phyloP scores from a whole-genome alignment of 2,888 invertebrate species.

The Dromius quadrimaculatus region DNA sequence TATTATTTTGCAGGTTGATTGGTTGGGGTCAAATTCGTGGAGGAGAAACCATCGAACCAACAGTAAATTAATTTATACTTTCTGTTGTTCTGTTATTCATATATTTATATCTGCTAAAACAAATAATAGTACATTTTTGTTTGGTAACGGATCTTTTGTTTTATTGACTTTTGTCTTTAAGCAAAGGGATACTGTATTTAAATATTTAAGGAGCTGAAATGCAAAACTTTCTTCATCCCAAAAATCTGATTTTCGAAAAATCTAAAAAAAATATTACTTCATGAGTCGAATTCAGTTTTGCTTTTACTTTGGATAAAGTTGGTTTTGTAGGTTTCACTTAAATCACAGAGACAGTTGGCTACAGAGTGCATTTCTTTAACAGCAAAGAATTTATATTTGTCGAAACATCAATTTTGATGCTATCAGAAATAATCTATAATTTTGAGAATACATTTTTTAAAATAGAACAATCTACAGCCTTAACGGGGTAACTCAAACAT shows the following conservation, averaged over 20 bases:
- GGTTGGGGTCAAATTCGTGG: slow-evolving; percentile 99
- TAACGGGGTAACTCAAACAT: too few relatives aligned
- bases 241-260: not conserved
- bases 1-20: slow-evolving; percentile 79
- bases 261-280: slow-evolving; percentile 2
- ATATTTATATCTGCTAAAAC: slow-evolving; percentile 1
- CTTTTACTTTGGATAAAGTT: too few relatives aligned
- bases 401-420: too few relatives aligned
- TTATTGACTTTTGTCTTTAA: not conserved
- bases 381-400: too few relatives aligned
- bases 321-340: too few relatives aligned
- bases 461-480: too few relatives aligned
- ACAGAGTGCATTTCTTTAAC: too few relatives aligned
- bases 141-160: slow-evolving; percentile 13
- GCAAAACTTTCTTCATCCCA: too few relatives aligned
- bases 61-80: slow-evolving; percentile 48
- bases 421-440: too few relatives aligned
- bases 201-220: too few relatives aligned
- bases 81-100: slow-evolving; percentile 38
- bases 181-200: not conserved
- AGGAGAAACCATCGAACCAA: slow-evolving; percentile 94
- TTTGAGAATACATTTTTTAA: too few relatives aligned
- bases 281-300: not conserved
- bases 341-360: too few relatives aligned
- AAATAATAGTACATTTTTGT: not conserved